Base-by-base conservation (phyloP, 2,797 vertebrate genomes). In the Remorina albescens region DNA sequence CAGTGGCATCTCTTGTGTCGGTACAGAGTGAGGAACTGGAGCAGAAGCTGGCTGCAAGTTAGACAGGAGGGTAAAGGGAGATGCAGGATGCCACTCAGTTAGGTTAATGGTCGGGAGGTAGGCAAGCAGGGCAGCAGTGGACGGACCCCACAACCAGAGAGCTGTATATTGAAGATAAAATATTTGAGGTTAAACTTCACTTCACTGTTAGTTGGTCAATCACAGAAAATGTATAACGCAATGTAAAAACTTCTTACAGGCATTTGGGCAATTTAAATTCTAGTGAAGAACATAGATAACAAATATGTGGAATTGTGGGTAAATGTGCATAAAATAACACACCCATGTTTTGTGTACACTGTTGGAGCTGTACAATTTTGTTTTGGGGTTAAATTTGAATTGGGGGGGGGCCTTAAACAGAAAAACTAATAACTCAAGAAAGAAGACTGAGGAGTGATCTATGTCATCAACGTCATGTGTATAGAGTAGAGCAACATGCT, bases 21-120 rank as follows among this genome's bases (percentile, higher is more conserved):
- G 71, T 55, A 86, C 77, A 46, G 56, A 60, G 50, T 71, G 67
- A 68, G 86, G 61, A 42, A 76, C 88, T 11, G 89, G 73, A 7
- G 77, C 78, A 13, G 88, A 83, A 16, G 76, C 72, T 25, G 89
- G 87, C 65, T 78, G 12, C 72, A 86, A 66, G 74, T 73, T 68
- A 6, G 85, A 84, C 68, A 90, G 44, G 71, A 80, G 34, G 65
- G 75, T 54, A 37, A 91, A 7, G 39, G 88, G 74, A 69, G 89
- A 91, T 1, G 58, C 75, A 13, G 88, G 66, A 66, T 65, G 85
- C 94, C 92, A 73, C 65, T 89, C 92, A 0, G 94, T 96, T 86
- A 96, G 89, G 84, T 95, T 96, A 39, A 97, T 37, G 26, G 91
- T 76, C 8, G 96, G 96, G 39, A 97, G 86, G 75, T 95, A 92